Conservation (phyloP, 2,797 vertebrate genomes). For the Sebastes glaucus region DNA sequence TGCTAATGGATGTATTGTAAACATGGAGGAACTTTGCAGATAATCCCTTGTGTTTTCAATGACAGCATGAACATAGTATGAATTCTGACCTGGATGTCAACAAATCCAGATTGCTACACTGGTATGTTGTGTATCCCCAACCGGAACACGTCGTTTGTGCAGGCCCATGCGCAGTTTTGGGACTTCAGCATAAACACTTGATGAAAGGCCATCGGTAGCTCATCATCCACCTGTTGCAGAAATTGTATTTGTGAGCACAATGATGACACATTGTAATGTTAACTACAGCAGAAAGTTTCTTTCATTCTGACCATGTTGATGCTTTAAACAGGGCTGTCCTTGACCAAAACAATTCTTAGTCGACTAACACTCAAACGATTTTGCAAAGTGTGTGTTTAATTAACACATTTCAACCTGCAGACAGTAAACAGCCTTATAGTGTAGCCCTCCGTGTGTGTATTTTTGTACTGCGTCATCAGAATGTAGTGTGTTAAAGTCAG, state of each 20-base stretch:
- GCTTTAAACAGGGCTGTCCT: too few species aligned
- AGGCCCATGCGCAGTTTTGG: conserved; percentile 77
- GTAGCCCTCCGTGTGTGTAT: too few species aligned
- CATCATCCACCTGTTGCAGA: conserved; percentile 75
- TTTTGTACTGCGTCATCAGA: too few species aligned
- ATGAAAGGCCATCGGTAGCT: conserved; percentile 85
- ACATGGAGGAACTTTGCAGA: neutral
- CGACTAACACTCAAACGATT: too few species aligned
- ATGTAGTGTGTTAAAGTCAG: too few species aligned
- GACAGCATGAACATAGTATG: neutral
- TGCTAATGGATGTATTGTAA: neutral
- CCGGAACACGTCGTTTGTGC: conserved; percentile 85
- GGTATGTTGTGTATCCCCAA: conserved; percentile 85
- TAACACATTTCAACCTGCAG: too few species aligned
- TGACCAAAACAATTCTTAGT: too few species aligned
- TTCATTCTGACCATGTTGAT: too few species aligned
- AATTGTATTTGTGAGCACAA: neutral
- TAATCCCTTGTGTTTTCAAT: neutral
- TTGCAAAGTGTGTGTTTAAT: too few species aligned
- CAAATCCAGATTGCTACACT: conserved; percentile 49
- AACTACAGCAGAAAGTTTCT: neutral
- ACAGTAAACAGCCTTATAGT: too few species aligned
- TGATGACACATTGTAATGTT: neutral
- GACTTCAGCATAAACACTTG: conserved; percentile 84
- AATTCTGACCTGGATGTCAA: conserved; percentile 9